Evolutionary conservation across 2,113 vertebrate genomes (phyloP), one percentile per base, ranked within the genome.

Genomic region (Cottus gobio): DNA sequence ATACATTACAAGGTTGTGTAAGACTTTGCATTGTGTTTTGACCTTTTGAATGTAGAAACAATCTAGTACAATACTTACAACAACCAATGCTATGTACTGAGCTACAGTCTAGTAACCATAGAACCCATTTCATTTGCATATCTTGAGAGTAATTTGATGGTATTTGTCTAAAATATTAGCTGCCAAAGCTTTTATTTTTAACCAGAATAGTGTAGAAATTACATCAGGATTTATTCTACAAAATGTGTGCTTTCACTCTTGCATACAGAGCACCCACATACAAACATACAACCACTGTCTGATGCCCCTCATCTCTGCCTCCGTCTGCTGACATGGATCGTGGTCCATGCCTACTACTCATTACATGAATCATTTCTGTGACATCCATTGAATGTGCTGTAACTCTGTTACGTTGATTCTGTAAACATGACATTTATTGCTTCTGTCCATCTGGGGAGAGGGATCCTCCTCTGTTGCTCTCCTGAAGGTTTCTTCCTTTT

Each of bases 1-100:
- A 74, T 54, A 60, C 34, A 83, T 24, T 12, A 44, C 22, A 72
- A 50, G n/a, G 16, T 24, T 65, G 76, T 72, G 30, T 7, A 75
- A 54, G 36, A 77, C 3, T 81, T 58, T 65, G 26, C 24, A 36
- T 4, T 64, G 68, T 62, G 48, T 60, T 79, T 50, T 48, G 1
- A 72, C 26, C 64, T 77, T 77, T 56, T 42, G 12, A 63, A 73
- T 48, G 30, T 24, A n/a, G 10, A 73, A 57, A 58, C 57, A 39
- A 69, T 69, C 16, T 18, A 11, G 0, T 7, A 18, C 6, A 52
- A 22, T 2, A n/a, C n/a, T 56, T 20, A 34, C 1, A 13, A 16
- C 15, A 30, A 34, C 2, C 26, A 58, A 30, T 30, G 15, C 9
- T 5, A 37, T 20, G 2, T 15, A 30, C 6, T 48, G 16, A 48